Conservation (phyloP, 1,140 invertebrate genomes). For the Pseudomyrmex sp. region DNA sequence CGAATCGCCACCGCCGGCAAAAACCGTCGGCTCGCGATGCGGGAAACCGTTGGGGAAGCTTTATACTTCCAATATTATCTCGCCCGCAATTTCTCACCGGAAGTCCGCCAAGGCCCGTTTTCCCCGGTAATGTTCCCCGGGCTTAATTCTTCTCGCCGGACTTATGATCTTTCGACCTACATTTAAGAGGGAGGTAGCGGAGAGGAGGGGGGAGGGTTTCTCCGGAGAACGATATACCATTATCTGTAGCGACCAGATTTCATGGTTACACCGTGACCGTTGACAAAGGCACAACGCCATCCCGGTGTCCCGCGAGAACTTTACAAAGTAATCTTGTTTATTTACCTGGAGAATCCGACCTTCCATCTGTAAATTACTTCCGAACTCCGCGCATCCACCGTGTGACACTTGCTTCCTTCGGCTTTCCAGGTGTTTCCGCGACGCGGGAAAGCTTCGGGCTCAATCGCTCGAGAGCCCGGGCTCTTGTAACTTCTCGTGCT, state of each 20-base stretch:
- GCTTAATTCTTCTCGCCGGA: conserved; percentile 64
- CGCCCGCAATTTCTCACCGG: conserved; percentile 63
- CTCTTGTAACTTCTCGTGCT: conserved; percentile 38
- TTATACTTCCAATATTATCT: conserved; percentile 73
- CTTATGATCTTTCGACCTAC: conserved; percentile 66
- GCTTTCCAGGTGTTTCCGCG: conserved; percentile 26
- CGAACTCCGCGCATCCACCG: conserved; percentile 19
- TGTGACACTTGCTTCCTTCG: conserved; percentile 39
- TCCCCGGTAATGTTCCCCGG: conserved; percentile 50
- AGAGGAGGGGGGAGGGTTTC: too few relatives aligned
- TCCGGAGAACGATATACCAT: conserved; percentile 19
- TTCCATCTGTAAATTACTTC: conserved; percentile 55
- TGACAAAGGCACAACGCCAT: conserved; percentile 7
- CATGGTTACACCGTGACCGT: conserved; percentile 2
- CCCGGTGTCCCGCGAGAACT: not conserved
- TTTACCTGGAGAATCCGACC: conserved; percentile 42
- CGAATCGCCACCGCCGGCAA: conserved; percentile 63
- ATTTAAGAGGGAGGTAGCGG: not conserved
- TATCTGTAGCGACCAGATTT: conserved; percentile 19
- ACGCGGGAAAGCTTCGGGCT: conserved; percentile 30
- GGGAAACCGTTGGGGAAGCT: conserved; percentile 57
- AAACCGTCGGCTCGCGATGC: conserved; percentile 56
- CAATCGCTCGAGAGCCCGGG: conserved; percentile 42
- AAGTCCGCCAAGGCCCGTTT: conserved; percentile 5
- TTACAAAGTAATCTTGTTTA: conserved; percentile 53